Evolutionary conservation across 2,888 invertebrate species (phyloP).

Genomic region (Hemaris fuciformis): DNA sequence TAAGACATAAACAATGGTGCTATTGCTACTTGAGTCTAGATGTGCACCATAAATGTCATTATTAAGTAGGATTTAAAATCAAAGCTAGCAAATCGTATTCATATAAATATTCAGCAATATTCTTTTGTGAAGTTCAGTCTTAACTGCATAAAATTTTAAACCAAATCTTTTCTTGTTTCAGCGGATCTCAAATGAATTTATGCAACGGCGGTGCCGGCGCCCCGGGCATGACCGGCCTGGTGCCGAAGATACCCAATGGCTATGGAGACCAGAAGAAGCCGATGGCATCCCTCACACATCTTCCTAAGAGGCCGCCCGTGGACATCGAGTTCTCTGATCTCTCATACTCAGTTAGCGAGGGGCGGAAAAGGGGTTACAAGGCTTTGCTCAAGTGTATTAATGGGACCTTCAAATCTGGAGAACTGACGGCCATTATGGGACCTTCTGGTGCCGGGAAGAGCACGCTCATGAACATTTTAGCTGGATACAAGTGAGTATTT

Average conservation of each 20-base stretch:
- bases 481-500: conserved; percentile 90
- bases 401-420: conserved; percentile 94
- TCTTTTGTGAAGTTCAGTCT: too few relatives aligned
- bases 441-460: conserved; percentile 91
- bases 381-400: conserved; percentile 93
- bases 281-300: conserved; percentile 88
- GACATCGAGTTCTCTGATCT: conserved; percentile 94
- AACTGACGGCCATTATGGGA: conserved; percentile 97
- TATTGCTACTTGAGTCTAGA: too few relatives aligned
- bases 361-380: conserved; percentile 90
- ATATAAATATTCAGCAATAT: too few relatives aligned
- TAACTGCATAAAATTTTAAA: too few relatives aligned
- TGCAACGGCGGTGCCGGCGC: conserved; percentile 85
- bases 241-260: conserved; percentile 87
- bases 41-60: too few relatives aligned
- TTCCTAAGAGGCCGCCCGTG: conserved; percentile 93
- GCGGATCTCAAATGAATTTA: conserved; percentile 87
- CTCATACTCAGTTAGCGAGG: conserved; percentile 94
- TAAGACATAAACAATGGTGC: too few relatives aligned
- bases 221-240: conserved; percentile 75
- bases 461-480: conserved; percentile 93
- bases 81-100: too few relatives aligned
- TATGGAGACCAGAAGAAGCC: conserved; percentile 87
- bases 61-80: too few relatives aligned
- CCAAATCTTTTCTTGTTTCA: conserved; percentile 63